Base-by-base conservation (phyloP, 2,113 vertebrate genomes). In the Hypocryptadius cinnamomeus region DNA sequence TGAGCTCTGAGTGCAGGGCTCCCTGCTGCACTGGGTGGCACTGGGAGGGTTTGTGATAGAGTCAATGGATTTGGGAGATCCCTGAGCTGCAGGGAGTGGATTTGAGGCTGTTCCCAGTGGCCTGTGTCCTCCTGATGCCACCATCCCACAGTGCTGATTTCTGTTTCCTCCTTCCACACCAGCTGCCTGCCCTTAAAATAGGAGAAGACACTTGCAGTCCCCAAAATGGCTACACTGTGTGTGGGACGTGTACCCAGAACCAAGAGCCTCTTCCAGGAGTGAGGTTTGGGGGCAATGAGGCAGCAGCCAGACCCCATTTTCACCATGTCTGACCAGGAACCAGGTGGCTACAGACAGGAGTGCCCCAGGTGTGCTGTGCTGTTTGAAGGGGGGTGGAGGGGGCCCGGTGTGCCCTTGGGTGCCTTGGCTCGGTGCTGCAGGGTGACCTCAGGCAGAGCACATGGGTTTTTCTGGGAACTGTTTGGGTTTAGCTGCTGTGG, bases 31-130 rank as follows among this genome's bases (percentile, higher is more conserved):
- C 4, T 42, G 47, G 50, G 47, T 9, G 22, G 73, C 87, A 77
- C 63, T 73, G 72, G 64, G 87, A 93, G 70, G 65, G 53, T 72
- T 60, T 76, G 37, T n/a, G 63, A 30, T 54, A 31, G 70, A 71
- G 40, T 57, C 16, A 50, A 21, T 79, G 89, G 70, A 64, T 82
- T 37, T 70, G 87, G 78, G 89, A 89, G 89, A 85, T 91, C 89
- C 92, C 89, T 92, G 91, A 92, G 78, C 84, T 82, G n/a, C 92
- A 92, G 87, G 81, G 89, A 89, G 70, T 10, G 12, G 57, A 87
- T 72, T 13, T 56, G 73, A 86, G 83, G 63, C 44, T 74, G 21
- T 82, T 92, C 42, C 59, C 66, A 61, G 63, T 50, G 69, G 61
- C 37, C 45, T 86, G 18, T 79, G 86, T 79, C 78, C 79, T 92